Evolutionary conservation across 1,140 invertebrate species (phyloP).

Genomic region (Fopius arisanus): DNA sequence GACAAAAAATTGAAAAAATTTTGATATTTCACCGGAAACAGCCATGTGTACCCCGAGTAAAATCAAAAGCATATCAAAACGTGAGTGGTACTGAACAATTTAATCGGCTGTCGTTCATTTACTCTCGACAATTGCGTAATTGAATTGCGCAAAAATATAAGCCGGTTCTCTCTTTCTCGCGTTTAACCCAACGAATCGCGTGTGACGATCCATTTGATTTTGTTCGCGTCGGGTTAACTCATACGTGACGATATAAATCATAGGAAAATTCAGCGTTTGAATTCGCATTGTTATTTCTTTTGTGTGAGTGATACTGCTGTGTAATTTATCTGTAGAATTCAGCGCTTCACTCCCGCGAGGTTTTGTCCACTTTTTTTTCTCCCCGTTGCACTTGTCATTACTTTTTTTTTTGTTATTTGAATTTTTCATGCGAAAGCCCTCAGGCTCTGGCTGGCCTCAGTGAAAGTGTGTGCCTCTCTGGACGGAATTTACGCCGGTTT

Average conservation of each 20-base stretch:
- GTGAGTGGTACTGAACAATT: not conserved
- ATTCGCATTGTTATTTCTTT: not conserved
- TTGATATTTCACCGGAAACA: too few relatives aligned
- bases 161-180: not conserved
- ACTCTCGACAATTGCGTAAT: not conserved
- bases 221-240: not conserved
- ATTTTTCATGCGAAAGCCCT: constrained; percentile 5
- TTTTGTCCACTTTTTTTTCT: not conserved
- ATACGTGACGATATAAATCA: not conserved
- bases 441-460: not conserved
- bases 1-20: too few relatives aligned
- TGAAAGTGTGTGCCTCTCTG: not conserved
- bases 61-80: too few relatives aligned
- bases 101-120: not conserved
- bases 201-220: not conserved
- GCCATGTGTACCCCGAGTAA: too few relatives aligned
- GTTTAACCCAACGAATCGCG: not conserved
- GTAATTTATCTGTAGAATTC: not conserved
- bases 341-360: not conserved
- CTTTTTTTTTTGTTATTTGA: not conserved
- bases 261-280: not conserved
- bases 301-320: not conserved
- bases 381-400: not conserved
- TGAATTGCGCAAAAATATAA: not conserved
- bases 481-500: not conserved